Evolutionary conservation across 1,140 invertebrate genomes (phyloP), one percentile per base, ranked within the genome.

Genomic region (Triops longicaudatus): DNA sequence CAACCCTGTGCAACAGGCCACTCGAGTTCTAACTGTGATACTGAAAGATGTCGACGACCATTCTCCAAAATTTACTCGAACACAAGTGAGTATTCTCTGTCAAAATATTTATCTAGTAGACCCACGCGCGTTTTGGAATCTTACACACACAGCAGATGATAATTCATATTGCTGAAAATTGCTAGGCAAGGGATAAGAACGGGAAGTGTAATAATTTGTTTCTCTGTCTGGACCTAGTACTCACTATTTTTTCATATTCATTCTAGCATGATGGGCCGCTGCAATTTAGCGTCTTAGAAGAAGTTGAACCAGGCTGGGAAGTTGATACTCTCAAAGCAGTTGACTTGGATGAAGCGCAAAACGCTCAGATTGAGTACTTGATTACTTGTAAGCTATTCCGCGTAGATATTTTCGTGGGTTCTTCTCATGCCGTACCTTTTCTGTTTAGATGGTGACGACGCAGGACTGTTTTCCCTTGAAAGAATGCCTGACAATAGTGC

Each of bases 1-100:
- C 0, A 86, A 87, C 72, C 91, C 92, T 1, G 90, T 91, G 11
- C 92, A 94, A 80, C 90, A 91, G 78, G 87, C 89, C 0, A 90
- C 91, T 0, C 84, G 90, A 73, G 87, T 93, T 1, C 85, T 93
- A 0, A 87, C 88, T 75, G 88, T 94, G 0, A 86, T 86, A 17
- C 87, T 94, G 0, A 86, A 88, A 2, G 92, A 94, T 80, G 88
- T 93, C 12, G 92, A 95, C 80, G 92, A 95, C 81, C 91, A 93
- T 80, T 88, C 90, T 75, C 92, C 93, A 0, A 85, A 88, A 73
- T 93, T 94, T 78, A 87, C 86, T 9, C 86, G 91, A 79, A 88
- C 86, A 72, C 81, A 89, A 75, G 91, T 92, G 81, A 89, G 87
- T 82, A 74, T 41, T 31, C 63, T 76, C 10, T n/a, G n/a, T n/a